A percentile compares a stretch with the other conserved stretches of the same genome.
These are phyloP conservation scores for Centruroides vittatus DNA, from an alignment of 1,140 invertebrate species.

Conservation along the genomic window DNA sequence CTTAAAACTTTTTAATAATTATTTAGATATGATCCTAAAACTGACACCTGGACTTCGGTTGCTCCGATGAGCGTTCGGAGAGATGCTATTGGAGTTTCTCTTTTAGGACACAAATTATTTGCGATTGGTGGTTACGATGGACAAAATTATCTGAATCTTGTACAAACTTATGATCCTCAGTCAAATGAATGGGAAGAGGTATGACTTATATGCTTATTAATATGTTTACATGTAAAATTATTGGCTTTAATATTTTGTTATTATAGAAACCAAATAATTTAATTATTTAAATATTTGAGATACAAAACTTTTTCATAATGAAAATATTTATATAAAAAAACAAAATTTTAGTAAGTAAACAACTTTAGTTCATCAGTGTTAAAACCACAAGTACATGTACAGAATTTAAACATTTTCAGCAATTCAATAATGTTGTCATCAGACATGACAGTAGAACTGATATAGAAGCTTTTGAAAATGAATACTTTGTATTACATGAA, in stretches of 20 bases:
- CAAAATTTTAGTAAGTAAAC: not conserved
- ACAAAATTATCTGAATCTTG: slow-evolving; percentile 52
- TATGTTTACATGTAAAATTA: not conserved
- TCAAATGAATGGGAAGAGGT: slow-evolving; percentile 38
- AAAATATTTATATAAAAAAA: not conserved
- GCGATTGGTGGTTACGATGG: slow-evolving; percentile 68
- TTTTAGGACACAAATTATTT: slow-evolving; percentile 28
- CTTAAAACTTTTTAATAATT: not conserved
- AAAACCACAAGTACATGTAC: not conserved
- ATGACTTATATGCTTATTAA: not conserved
- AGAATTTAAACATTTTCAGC: no score
- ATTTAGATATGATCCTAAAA: slow-evolving; percentile 30
- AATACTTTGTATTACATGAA: no score
- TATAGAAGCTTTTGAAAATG: no score
- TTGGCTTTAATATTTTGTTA: not conserved
- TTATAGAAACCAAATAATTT: not conserved
- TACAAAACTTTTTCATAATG: not conserved
- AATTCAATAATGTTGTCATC: no score
- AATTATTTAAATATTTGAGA: not conserved
- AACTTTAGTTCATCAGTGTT: not conserved
- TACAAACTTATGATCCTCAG: slow-evolving; percentile 65
- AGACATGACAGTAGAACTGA: no score
- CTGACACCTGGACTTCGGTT: slow-evolving; percentile 31
- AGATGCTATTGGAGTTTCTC: slow-evolving; percentile 29
- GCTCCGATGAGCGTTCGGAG: slow-evolving; percentile 25